phyloP scores from a whole-genome alignment of 2,797 vertebrate genomes.

The Eulemur mongoz region DNA sequence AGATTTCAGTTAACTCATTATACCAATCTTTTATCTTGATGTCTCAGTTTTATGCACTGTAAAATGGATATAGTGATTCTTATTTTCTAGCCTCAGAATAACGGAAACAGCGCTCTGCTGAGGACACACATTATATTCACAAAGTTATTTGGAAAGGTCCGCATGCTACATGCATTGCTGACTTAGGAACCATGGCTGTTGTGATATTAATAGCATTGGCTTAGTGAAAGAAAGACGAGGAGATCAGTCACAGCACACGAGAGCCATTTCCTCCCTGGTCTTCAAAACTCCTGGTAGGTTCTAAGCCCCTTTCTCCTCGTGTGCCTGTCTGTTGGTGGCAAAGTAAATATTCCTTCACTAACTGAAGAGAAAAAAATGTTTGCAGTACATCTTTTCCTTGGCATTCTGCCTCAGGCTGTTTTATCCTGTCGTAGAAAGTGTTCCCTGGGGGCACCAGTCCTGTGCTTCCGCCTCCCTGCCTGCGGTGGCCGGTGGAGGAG shows the following conservation, averaged over 20 bases:
- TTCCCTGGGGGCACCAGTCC: not conserved
- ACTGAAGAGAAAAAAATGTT: conserved; percentile 1
- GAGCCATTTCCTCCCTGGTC: not conserved
- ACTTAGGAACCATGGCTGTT: not conserved
- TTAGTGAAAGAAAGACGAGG: not conserved
- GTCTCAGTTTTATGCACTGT: not conserved
- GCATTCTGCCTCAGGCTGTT: not conserved
- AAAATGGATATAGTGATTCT: not conserved
- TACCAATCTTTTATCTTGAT: not conserved
- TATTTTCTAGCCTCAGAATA: not conserved
- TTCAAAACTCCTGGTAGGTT: not conserved
- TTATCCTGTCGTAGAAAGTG: not conserved
- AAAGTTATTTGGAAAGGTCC: not conserved
- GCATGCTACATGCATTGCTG: not conserved
- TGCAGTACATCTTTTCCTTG: not conserved
- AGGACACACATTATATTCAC: rapidly evolving
- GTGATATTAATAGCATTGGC: too few species aligned
- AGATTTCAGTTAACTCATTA: not conserved
- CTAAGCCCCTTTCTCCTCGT: not conserved
- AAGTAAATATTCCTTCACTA: conserved; percentile 57
- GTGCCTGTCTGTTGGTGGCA: not conserved
- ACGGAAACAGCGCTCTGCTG: not conserved
- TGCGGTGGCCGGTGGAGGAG: not conserved
- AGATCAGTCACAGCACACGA: rapidly evolving
- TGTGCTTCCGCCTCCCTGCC: not conserved